Conservation (phyloP, 2,888 invertebrate species). For the Buathra laborator region DNA sequence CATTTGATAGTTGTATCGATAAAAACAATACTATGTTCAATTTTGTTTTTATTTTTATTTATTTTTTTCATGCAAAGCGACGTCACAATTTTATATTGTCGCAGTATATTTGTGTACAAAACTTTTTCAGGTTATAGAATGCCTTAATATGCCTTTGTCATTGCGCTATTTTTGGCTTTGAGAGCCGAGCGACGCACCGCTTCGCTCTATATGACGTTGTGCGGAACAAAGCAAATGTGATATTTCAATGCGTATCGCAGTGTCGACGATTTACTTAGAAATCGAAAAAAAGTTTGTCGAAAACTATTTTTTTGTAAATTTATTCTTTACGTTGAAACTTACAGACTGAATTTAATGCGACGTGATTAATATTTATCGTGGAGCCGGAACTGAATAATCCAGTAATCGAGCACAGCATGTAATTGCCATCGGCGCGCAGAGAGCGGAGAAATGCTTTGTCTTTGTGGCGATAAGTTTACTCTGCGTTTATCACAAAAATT, state of each 20-base stretch:
- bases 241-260: not conserved
- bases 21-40: not conserved
- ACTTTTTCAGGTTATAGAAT: constrained; percentile 31
- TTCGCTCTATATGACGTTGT: not conserved
- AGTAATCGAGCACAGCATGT: too few relatives aligned
- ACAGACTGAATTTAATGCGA: too few relatives aligned
- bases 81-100: not conserved
- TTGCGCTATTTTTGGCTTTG: constrained; percentile 48
- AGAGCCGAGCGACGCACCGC: not conserved
- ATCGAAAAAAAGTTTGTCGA: too few relatives aligned
- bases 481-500: too few relatives aligned
- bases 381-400: too few relatives aligned
- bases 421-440: too few relatives aligned
- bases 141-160: constrained; percentile 40
- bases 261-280: not conserved
- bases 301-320: not conserved
- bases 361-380: too few relatives aligned
- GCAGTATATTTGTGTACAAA: not conserved
- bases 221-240: not conserved
- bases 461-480: too few relatives aligned
- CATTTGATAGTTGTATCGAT: not conserved
- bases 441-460: too few relatives aligned
- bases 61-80: not conserved
- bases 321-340: not conserved
- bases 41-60: not conserved